Evolutionary conservation across 2,113 vertebrate species (phyloP).

Genomic region (Brachyhypopomus occidentalis): DNA sequence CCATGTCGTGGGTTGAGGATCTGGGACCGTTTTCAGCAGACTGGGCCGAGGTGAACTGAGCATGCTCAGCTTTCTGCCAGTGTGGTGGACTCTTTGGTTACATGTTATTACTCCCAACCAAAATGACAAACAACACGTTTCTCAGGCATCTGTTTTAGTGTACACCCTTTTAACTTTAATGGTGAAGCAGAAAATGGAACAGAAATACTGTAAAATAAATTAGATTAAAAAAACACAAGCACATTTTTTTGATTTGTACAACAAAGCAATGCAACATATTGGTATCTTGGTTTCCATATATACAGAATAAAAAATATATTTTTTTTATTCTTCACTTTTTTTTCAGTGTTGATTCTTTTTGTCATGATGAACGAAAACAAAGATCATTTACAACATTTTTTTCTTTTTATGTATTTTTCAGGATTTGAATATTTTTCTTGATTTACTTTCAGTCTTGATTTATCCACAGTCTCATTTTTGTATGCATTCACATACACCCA

Average conservation of each 20-base stretch:
- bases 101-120: not conserved
- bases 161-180: conserved; percentile 85
- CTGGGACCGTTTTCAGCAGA: not conserved
- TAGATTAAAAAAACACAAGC: conserved; percentile 81
- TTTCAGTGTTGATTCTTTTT: conserved; percentile 72
- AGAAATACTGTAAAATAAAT: conserved; percentile 88
- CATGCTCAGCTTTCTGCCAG: not conserved
- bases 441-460: conserved; percentile 49
- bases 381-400: conserved; percentile 62
- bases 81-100: not conserved
- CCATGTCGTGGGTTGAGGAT: not conserved
- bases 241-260: conserved; percentile 83
- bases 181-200: conserved; percentile 76
- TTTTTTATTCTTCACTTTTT: conserved; percentile 73
- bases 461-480: conserved; percentile 47
- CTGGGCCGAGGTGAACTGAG: not conserved
- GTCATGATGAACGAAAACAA: conserved; percentile 62
- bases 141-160: conserved; percentile 58
- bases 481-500: conserved; percentile 48
- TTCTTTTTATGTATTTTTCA: conserved; percentile 47
- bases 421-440: conserved; percentile 43
- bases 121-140: conserved; percentile 26
- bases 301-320: conserved; percentile 77
- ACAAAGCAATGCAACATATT: conserved; percentile 75
- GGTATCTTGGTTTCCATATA: conserved; percentile 70